phyloP scores from a whole-genome alignment of 2,113 vertebrate species.

The Bostrychus sinensis region DNA sequence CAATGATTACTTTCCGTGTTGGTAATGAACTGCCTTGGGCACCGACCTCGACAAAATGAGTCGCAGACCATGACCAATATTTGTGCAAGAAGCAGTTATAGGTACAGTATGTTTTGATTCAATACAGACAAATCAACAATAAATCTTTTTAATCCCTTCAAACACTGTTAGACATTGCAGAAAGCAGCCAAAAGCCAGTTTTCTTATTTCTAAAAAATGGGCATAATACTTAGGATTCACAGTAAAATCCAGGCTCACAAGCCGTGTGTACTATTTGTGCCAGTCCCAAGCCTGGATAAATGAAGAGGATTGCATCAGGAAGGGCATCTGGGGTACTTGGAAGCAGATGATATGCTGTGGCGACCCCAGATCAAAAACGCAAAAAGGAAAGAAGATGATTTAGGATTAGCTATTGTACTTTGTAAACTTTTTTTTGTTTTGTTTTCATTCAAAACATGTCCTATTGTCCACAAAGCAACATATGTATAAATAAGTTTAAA shows the following conservation, averaged over 20 bases:
- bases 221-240: neutral
- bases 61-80: neutral
- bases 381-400: neutral
- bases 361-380: no score
- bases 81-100: neutral
- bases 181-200: neutral
- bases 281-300: neutral
- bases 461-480: neutral
- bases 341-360: no score
- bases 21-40: conserved; percentile 75
- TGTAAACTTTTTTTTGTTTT: no score
- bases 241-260: neutral
- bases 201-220: neutral
- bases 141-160: neutral
- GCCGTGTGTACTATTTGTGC: neutral
- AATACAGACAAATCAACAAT: neutral
- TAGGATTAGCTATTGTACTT: neutral
- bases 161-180: neutral
- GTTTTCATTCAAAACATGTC: no score
- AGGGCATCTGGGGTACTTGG: neutral
- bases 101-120: no score
- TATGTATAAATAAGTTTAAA: neutral
- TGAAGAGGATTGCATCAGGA: neutral
- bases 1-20: conserved; percentile 67
- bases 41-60: conserved; percentile 15